Conservation (phyloP, 2,888 invertebrate species). For the Monoplex corrugatus region DNA sequence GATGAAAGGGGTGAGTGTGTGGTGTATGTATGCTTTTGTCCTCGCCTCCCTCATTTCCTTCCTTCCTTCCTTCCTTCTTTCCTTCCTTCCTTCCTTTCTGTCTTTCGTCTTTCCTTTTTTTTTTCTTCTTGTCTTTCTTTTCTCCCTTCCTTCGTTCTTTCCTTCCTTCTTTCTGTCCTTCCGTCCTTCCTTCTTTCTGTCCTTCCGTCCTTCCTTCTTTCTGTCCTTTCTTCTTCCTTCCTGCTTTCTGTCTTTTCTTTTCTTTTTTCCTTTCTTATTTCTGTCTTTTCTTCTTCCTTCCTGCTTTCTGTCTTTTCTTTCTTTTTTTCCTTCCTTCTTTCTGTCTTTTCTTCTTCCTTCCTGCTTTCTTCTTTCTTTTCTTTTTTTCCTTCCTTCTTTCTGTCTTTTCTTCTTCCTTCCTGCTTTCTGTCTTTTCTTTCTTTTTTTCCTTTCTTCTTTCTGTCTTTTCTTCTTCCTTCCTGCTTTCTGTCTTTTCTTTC, state of each 20-base stretch:
- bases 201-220: neutral
- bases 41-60: too few species aligned
- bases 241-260: neutral
- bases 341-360: neutral
- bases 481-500: neutral
- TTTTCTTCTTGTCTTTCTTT: neutral
- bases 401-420: neutral
- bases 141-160: too few species aligned
- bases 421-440: neutral
- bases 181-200: neutral
- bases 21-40: too few species aligned
- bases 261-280: neutral
- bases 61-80: neutral
- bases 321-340: neutral
- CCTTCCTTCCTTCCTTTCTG: neutral
- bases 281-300: neutral
- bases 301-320: neutral
- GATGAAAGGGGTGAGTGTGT: too few species aligned
- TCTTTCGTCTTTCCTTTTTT: neutral
- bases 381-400: neutral
- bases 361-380: neutral
- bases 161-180: too few species aligned
- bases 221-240: neutral
- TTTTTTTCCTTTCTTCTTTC: neutral
- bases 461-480: neutral